Conservation (phyloP, 2,113 vertebrate genomes). For the Microcebus tavaratra region DNA sequence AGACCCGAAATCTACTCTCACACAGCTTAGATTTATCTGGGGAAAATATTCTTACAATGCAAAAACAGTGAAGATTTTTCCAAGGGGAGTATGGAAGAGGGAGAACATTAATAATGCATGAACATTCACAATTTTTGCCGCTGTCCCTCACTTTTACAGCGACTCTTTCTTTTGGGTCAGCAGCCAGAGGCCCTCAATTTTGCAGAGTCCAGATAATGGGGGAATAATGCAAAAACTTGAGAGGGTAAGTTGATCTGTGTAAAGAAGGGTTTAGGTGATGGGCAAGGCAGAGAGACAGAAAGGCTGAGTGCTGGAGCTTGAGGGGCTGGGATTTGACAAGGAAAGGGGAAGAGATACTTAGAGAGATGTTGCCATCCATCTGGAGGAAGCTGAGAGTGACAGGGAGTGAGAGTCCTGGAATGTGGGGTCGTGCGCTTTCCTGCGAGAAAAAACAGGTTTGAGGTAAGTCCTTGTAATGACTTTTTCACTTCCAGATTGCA, state of each 20-base stretch:
- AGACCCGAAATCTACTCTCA: not conserved
- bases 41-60: constrained; percentile 20
- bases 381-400: not conserved
- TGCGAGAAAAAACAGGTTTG: not conserved
- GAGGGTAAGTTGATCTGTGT: not conserved
- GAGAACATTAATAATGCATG: not conserved
- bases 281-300: not conserved
- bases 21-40: not conserved
- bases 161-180: not conserved
- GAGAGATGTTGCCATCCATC: not conserved
- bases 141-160: not conserved
- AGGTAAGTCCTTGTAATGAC: not conserved
- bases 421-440: not conserved
- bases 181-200: not conserved
- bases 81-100: not conserved
- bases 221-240: not conserved
- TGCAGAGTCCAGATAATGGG: not conserved
- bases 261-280: not conserved
- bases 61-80: not conserved
- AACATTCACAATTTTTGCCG: not conserved
- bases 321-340: not conserved
- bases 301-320: not conserved
- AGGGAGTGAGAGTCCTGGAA: not conserved
- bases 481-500: not conserved
- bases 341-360: not conserved